A percentile compares a stretch with the other conserved stretches of the same genome.
phyloP scores from a whole-genome alignment of 2,888 invertebrate genomes.

The Nephrocerus scutellatus region DNA sequence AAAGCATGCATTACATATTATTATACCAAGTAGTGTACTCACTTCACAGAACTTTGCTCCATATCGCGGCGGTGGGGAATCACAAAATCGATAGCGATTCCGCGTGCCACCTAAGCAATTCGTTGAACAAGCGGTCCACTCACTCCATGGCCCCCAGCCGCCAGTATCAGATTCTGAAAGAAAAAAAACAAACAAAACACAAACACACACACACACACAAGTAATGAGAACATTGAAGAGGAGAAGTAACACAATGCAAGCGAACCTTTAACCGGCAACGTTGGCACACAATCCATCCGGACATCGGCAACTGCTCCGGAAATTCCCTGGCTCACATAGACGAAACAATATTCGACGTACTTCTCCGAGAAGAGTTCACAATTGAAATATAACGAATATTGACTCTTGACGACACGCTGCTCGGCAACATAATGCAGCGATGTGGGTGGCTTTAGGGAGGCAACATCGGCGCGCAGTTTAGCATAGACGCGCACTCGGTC shows the following conservation, averaged over 20 bases:
- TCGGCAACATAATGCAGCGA: conserved; percentile 58
- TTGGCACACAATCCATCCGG: conserved; percentile 76
- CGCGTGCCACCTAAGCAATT: conserved; percentile 71
- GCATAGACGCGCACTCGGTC: conserved; percentile 77
- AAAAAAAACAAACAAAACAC: conserved; percentile 10
- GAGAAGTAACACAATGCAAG: conserved; percentile 10
- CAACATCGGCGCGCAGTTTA: conserved; percentile 61
- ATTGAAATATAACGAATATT: conserved; percentile 69
- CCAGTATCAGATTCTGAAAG: conserved; percentile 66
- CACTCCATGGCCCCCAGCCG: conserved; percentile 73
- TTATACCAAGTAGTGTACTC: too few relatives aligned
- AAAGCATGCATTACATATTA: conserved; percentile 18
- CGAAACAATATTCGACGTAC: conserved; percentile 81
- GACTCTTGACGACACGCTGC: conserved; percentile 60
- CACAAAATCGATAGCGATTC: conserved; percentile 79
- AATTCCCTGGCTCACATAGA: conserved; percentile 78
- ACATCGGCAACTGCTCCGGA: conserved; percentile 80
- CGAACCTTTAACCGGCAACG: conserved; percentile 70
- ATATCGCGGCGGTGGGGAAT: conserved; percentile 79
- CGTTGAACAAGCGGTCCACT: conserved; percentile 78
- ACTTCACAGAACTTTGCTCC: conserved; percentile 87
- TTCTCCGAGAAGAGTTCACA: conserved; percentile 77
- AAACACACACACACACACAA: conserved; percentile 7
- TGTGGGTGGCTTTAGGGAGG: conserved; percentile 60
- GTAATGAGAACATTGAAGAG: conserved; percentile 6